A percentile compares a stretch with the other conserved stretches of the same genome.
Evolutionary conservation across 1,140 invertebrate species (phyloP).

Genomic region (Dinoponera quadriceps): DNA sequence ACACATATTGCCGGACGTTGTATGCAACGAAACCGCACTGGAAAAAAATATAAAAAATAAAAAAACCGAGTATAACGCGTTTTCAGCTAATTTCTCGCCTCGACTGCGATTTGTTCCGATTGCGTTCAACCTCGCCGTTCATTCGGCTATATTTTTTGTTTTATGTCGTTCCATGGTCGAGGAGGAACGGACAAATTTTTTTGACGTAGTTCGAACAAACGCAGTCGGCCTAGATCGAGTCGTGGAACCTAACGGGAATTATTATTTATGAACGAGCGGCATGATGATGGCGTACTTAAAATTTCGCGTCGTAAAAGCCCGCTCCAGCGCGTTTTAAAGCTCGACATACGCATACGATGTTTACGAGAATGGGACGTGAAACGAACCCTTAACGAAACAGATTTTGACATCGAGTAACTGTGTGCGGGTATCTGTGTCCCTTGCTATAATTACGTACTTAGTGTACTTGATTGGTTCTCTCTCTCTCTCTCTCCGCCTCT

Average conservation of each 20-base stretch:
- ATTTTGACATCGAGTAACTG: conserved; percentile 11
- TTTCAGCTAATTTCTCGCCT: conserved; percentile 47
- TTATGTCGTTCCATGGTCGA: conserved; percentile 30
- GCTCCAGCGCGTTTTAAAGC: conserved; percentile 17
- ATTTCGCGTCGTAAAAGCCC: conserved; percentile 52
- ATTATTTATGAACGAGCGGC: conserved; percentile 60
- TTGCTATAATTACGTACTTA: conserved; percentile 1
- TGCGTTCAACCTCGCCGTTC: background rate
- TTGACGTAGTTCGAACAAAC: conserved; percentile 29
- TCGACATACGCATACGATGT: background rate
- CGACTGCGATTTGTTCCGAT: conserved; percentile 7
- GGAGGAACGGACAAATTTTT: conserved; percentile 32
- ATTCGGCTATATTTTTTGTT: conserved; percentile 14
- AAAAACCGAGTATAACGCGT: conserved; percentile 25
- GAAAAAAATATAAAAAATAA: conserved; percentile 33
- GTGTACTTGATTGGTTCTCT: background rate
- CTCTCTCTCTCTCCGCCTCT: background rate
- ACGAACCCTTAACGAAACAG: conserved; percentile 18
- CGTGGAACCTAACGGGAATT: conserved; percentile 8
- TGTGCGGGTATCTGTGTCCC: background rate
- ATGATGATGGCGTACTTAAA: conserved; percentile 40
- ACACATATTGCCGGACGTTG: conserved; percentile 38
- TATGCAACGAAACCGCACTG: conserved; percentile 12
- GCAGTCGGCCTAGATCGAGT: conserved; percentile 38
- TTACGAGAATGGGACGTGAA: conserved; percentile 17